These are phyloP conservation scores for Drosophila orena DNA, from an alignment of 1,140 invertebrate genomes.

Conservation along the genomic window DNA sequence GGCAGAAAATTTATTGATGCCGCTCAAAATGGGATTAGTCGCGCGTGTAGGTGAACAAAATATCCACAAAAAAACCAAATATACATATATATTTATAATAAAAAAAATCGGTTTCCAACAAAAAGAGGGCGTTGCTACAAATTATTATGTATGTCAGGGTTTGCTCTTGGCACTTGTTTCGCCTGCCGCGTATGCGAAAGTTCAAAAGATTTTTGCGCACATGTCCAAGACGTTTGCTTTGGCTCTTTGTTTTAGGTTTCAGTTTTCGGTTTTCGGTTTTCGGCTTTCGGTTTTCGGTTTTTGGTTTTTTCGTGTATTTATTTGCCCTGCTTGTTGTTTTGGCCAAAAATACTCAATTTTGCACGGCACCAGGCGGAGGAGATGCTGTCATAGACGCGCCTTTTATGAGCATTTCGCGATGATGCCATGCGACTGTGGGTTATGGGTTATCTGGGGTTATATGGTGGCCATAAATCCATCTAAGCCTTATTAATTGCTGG, in stretches of 20 bases:
- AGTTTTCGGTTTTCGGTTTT: constrained; percentile 1
- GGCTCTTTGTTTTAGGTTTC: constrained; percentile 28
- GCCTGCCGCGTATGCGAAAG: constrained; percentile 62
- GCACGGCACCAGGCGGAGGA: constrained; percentile 31
- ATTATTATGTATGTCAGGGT: constrained; percentile 77
- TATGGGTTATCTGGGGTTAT: constrained; percentile 31
- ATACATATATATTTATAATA: constrained; percentile 10
- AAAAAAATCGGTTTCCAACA: constrained; percentile 41
- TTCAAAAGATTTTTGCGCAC: constrained; percentile 76
- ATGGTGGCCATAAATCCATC: constrained; percentile 44
- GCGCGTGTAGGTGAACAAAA: constrained; percentile 72
- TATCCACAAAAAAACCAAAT: constrained; percentile 32
- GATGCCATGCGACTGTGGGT: constrained; percentile 67
- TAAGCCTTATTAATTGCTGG: constrained; percentile 42
- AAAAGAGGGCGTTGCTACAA: constrained; percentile 74
- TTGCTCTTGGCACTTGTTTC: constrained; percentile 79
- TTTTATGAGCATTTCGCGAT: constrained; percentile 76
- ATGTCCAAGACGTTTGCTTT: constrained; percentile 51
- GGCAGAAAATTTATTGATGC: constrained; percentile 70
- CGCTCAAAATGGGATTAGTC: constrained; percentile 69
- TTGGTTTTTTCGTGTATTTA: constrained; percentile 9
- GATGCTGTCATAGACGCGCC: constrained; percentile 78
- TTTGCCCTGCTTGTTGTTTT: constrained; percentile 32
- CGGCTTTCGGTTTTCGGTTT: constrained; percentile 5
- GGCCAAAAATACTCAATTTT: constrained; percentile 67